A percentile compares a stretch with the other conserved stretches of the same genome.
Conservation (phyloP, 2,113 vertebrate genomes). For the Dermatemys mawii region DNA sequence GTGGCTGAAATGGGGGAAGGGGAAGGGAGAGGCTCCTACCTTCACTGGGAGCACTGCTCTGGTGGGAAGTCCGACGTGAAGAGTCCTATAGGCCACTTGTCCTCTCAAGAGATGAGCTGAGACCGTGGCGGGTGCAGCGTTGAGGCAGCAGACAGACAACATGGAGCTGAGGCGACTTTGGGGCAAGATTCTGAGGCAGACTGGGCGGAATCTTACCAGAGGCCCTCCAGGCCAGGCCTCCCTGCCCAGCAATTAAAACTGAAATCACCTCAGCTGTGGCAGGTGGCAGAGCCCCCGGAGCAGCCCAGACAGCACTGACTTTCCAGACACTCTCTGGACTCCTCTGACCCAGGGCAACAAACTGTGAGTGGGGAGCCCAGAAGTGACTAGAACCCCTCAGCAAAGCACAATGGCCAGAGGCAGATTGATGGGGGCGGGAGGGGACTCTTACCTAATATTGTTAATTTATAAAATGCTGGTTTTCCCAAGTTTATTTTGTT, state of each 20-base stretch:
- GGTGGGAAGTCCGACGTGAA: neutral
- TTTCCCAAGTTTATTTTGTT: neutral
- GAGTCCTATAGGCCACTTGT: too few species aligned
- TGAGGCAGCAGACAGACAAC: neutral
- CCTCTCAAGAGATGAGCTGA: neutral
- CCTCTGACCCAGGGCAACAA: neutral
- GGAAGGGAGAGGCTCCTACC: neutral
- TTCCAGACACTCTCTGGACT: neutral
- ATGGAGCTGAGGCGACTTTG: neutral
- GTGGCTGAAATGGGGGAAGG: neutral
- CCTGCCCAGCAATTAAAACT: neutral
- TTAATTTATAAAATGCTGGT: neutral
- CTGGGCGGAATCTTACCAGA: neutral
- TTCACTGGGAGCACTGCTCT: neutral
- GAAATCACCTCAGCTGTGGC: neutral
- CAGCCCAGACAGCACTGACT: neutral
- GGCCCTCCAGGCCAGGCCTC: neutral
- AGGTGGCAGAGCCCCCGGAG: neutral
- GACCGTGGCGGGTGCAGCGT: too few species aligned
- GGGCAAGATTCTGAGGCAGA: neutral
- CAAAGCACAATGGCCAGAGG: too few species aligned
- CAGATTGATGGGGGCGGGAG: neutral
- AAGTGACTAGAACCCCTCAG: neutral
- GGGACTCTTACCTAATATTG: neutral
- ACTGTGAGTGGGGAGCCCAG: neutral